Evolutionary conservation across 2,797 vertebrate genomes (phyloP).

Genomic region (Argya squamiceps): DNA sequence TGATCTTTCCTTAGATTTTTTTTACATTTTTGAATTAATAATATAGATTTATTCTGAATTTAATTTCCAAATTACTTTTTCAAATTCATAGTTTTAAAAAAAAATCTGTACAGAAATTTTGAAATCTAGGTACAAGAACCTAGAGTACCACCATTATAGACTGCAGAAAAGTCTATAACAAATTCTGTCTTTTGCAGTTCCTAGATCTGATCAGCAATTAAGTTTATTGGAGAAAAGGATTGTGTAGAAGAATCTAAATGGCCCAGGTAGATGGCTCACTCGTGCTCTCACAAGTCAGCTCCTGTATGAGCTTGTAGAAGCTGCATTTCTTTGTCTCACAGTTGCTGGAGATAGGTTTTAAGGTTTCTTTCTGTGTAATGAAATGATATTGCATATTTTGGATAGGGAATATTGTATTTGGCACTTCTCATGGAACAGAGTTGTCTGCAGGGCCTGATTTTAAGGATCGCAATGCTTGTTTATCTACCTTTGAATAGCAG

Average conservation of each 20-base stretch:
- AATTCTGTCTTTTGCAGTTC: not conserved
- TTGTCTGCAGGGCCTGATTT: not conserved
- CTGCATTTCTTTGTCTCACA: not conserved
- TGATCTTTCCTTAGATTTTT: not conserved
- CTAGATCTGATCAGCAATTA: not conserved
- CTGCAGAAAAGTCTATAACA: not conserved
- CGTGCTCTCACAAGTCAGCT: not conserved
- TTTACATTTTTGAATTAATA: not conserved
- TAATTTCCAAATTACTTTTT: not conserved
- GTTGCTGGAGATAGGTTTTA: not conserved
- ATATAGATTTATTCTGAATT: not conserved
- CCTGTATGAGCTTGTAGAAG: not conserved
- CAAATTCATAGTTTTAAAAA: not conserved
- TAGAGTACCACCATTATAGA: not conserved
- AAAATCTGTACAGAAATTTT: not conserved
- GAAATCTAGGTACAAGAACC: not conserved
- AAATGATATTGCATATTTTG: not conserved
- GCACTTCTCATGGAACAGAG: not conserved
- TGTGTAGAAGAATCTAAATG: not conserved
- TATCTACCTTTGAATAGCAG: not conserved
- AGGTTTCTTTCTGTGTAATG: not conserved
- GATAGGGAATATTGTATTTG: not conserved
- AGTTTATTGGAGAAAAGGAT: not conserved
- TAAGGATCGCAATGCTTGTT: not conserved
- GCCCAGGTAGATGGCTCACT: not conserved